A percentile compares a stretch with the other conserved stretches of the same genome.
These are phyloP conservation scores for Galemys pyrenaicus DNA, from an alignment of 2,113 vertebrate genomes.

Conservation along the genomic window DNA sequence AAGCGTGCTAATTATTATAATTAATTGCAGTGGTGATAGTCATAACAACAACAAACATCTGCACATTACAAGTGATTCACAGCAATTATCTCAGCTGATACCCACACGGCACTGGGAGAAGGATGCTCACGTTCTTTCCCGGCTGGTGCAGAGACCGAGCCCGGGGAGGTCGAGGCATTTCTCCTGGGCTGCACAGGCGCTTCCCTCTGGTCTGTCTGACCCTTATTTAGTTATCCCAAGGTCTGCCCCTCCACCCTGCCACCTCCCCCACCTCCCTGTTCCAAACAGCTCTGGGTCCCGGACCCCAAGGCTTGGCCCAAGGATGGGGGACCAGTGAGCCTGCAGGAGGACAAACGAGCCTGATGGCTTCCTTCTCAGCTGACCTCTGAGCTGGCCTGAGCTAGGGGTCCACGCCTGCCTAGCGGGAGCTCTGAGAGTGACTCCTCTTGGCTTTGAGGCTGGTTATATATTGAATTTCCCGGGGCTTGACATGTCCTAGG, in stretches of 20 bases:
- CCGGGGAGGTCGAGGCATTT: neutral
- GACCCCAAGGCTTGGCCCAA: neutral
- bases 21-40: slow-evolving; percentile 42
- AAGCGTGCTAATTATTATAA: slow-evolving; percentile 55
- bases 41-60: neutral
- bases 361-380: neutral
- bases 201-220: neutral
- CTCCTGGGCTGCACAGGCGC: neutral
- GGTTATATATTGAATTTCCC: neutral
- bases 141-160: neutral
- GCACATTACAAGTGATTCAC: neutral
- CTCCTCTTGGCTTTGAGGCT: slow-evolving; percentile 5
- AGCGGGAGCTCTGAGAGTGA: neutral
- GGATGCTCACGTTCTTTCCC: neutral
- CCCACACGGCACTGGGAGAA: fast-evolving
- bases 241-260: neutral
- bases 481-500: neutral
- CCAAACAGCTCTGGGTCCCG: neutral
- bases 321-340: neutral
- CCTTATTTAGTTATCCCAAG: no score
- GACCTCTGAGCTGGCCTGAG: neutral
- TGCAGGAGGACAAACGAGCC: neutral
- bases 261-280: neutral
- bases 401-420: fast-evolving
- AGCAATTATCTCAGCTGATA: neutral